These are phyloP conservation scores for Dicranocentrus wangi DNA, from an alignment of 2,888 invertebrate genomes.

Conservation along the genomic window DNA sequence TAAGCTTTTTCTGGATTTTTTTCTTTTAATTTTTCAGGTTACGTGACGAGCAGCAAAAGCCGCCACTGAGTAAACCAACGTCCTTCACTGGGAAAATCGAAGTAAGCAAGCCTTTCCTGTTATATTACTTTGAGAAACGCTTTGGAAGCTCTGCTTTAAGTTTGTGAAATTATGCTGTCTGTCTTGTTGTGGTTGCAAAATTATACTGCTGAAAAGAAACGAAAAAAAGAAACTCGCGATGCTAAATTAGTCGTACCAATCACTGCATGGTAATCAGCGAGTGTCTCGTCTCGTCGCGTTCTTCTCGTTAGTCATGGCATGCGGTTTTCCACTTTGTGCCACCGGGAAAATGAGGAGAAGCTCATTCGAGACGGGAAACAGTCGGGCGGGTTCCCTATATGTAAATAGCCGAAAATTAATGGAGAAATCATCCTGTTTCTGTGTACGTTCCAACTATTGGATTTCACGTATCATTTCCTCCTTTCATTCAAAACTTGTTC, in stretches of 20 bases:
- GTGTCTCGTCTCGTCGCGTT: no score
- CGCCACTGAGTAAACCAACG: conserved; percentile 32
- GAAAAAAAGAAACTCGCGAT: not conserved
- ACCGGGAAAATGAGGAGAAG: no score
- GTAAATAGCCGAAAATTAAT: no score
- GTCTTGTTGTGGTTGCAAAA: not conserved
- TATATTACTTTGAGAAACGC: not conserved
- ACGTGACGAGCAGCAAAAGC: conserved; percentile 21
- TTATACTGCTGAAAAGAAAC: not conserved
- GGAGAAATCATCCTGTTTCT: conserved; percentile 13
- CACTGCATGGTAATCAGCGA: no score
- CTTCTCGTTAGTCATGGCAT: no score
- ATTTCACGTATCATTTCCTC: conserved; percentile 23
- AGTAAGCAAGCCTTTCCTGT: conserved; percentile 30
- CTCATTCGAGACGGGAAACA: no score
- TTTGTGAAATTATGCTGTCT: not conserved
- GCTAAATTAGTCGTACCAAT: not conserved
- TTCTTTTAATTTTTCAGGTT: conserved; percentile 19
- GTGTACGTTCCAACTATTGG: conserved; percentile 6
- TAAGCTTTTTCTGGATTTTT: not conserved
- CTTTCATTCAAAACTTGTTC: not conserved
- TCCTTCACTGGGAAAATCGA: conserved; percentile 39
- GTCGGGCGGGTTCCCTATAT: no score
- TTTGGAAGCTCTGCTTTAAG: not conserved
- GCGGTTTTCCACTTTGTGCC: no score